Conservation (phyloP, 2,113 vertebrate genomes). For the Eidolon helvum region DNA sequence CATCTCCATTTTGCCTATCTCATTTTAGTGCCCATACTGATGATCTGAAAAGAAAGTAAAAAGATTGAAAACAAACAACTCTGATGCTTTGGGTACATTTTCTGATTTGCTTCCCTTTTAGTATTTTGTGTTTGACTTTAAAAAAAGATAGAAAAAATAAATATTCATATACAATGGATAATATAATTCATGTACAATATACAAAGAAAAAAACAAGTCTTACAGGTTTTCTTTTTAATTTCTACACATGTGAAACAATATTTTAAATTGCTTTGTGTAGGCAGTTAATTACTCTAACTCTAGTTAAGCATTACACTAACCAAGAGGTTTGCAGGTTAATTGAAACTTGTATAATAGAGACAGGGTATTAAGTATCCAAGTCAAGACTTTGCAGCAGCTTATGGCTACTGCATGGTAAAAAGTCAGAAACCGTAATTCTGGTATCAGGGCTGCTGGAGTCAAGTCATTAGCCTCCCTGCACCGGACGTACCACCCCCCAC, state of each 20-base stretch:
- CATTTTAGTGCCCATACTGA: slow-evolving; percentile 71
- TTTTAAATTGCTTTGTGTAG: not conserved
- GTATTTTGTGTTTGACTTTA: slow-evolving; percentile 53
- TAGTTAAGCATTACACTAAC: slow-evolving; percentile 44
- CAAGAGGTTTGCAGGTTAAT: slow-evolving; percentile 11
- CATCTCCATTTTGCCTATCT: slow-evolving; percentile 61
- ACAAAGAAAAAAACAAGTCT: slow-evolving; percentile 56
- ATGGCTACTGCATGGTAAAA: not conserved
- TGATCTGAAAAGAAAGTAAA: slow-evolving; percentile 76
- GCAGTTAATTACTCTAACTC: slow-evolving; percentile 34
- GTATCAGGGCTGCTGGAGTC: not conserved
- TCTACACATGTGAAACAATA: not conserved
- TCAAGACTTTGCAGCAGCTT: not conserved
- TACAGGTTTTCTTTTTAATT: slow-evolving; percentile 47
- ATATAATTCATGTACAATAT: not conserved
- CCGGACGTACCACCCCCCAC: not conserved
- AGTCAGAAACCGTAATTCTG: not conserved
- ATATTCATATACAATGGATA: not conserved
- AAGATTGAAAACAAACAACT: slow-evolving; percentile 64
- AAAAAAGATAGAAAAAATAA: not conserved
- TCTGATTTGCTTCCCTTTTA: slow-evolving; percentile 63
- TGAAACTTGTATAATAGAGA: not conserved
- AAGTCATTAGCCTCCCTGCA: not conserved
- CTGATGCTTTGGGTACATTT: slow-evolving; percentile 43
- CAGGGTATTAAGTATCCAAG: not conserved